These are phyloP conservation scores for Corvus moneduloides DNA, from an alignment of 2,113 vertebrate genomes.

Conservation along the genomic window DNA sequence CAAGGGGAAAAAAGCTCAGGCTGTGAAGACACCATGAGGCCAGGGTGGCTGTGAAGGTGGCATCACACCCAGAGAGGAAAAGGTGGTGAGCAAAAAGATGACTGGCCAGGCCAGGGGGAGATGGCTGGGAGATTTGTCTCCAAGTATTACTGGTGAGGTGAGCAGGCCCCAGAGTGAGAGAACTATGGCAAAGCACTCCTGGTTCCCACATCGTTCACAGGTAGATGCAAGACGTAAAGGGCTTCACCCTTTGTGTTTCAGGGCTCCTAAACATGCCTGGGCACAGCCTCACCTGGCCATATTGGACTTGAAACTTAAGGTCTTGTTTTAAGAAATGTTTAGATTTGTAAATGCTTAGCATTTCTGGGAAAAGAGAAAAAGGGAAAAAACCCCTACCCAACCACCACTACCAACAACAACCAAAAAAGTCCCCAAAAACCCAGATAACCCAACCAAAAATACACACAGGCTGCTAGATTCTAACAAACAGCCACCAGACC, in stretches of 20 bases:
- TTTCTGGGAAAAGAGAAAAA: neutral
- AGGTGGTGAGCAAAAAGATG: neutral
- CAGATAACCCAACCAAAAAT: neutral
- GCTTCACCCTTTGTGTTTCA: neutral
- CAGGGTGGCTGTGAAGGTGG: neutral
- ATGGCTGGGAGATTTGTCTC: neutral
- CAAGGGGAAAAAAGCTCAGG: neutral
- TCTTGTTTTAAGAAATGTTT: neutral
- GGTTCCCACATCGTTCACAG: rapidly evolving
- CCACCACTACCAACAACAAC: neutral
- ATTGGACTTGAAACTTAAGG: neutral
- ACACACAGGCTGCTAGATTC: neutral
- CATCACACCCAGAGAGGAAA: neutral
- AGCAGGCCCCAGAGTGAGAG: neutral
- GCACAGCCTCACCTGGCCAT: neutral
- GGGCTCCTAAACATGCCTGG: neutral
- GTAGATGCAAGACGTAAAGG: neutral
- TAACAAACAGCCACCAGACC: neutral
- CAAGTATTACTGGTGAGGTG: neutral
- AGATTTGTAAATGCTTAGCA: neutral
- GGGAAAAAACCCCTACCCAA: neutral
- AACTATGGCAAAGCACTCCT: rapidly evolving
- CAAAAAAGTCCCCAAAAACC: neutral
- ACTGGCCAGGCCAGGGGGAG: neutral
- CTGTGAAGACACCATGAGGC: neutral